A percentile compares a stretch with the other conserved stretches of the same genome.
Conservation (phyloP, 2,888 invertebrate genomes). For the Pterostichus niger region DNA sequence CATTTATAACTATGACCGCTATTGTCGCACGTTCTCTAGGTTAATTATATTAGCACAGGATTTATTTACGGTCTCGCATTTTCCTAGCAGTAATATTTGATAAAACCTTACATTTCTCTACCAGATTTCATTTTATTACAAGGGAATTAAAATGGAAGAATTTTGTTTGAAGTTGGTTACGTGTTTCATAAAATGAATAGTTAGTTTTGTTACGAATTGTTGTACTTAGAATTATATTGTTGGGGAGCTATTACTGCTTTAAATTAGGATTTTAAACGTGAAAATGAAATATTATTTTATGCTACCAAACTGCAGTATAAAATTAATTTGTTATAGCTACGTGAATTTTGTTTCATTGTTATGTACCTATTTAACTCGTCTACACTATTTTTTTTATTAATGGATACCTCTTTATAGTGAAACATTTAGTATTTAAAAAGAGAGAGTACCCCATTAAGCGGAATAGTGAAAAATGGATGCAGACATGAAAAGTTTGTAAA, state of each 20-base stretch:
- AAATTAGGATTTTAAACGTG: conserved; percentile 24
- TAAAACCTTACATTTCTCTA: neutral
- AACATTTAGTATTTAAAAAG: too few species aligned
- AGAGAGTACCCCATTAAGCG: too few species aligned
- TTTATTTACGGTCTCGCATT: conserved; percentile 4
- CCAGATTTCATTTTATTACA: neutral
- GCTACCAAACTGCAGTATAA: too few species aligned
- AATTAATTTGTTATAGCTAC: too few species aligned
- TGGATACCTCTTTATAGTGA: too few species aligned
- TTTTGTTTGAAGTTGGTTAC: conserved; percentile 10
- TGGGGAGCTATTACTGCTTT: conserved; percentile 1
- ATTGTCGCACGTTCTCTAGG: conserved; percentile 31
- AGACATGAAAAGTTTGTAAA: too few species aligned
- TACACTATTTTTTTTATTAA: too few species aligned
- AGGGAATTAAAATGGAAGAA: neutral
- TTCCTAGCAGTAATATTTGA: neutral
- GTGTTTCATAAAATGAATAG: conserved; percentile 29
- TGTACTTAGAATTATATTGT: conserved; percentile 24
- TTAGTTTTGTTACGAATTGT: conserved; percentile 37
- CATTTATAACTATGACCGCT: conserved; percentile 41
- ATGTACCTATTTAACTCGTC: too few species aligned
- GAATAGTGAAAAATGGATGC: too few species aligned
- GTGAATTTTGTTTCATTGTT: too few species aligned
- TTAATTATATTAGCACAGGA: conserved; percentile 36
- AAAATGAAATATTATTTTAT: conserved; percentile 27